Evolutionary conservation across 37 sponge, comb jelly and placozoan genomes (phyloP).

Genomic region (Chondrilla cf. caribensis): DNA sequence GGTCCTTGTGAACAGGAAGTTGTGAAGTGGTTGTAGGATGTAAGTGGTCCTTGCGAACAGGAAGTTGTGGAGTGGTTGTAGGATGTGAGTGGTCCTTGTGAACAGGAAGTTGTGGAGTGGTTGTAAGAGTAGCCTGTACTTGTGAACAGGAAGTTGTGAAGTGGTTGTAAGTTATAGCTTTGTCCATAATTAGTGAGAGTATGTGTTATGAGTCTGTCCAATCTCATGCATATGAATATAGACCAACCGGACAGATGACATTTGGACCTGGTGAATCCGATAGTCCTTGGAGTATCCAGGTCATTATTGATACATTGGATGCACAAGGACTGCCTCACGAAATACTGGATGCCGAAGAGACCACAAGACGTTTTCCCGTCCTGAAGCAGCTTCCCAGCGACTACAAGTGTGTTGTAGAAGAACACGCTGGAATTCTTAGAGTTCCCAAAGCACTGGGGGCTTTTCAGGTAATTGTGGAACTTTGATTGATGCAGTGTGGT

Average conservation of each 20-base stretch:
- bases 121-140: no score
- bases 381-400: conserved; percentile 47
- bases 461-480: conserved; percentile 69
- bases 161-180: not conserved
- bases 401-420: conserved; percentile 55
- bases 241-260: no score
- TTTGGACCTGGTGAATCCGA: no score
- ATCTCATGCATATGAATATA: not conserved
- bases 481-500: no score
- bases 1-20: no score
- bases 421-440: conserved; percentile 56
- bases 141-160: no score
- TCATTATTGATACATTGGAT: not conserved
- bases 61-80: no score
- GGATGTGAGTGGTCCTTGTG: not conserved
- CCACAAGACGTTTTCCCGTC: conserved; percentile 33
- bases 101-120: no score
- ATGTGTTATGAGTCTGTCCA: no score
- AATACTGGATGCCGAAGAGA: conserved; percentile 22
- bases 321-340: conserved; percentile 33
- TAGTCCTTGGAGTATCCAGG: not conserved
- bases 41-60: no score
- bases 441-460: conserved; percentile 50
- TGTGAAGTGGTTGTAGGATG: no score
- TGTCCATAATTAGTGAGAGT: no score